phyloP scores from a whole-genome alignment of 2,113 vertebrate species.

The Cathartes aura region DNA sequence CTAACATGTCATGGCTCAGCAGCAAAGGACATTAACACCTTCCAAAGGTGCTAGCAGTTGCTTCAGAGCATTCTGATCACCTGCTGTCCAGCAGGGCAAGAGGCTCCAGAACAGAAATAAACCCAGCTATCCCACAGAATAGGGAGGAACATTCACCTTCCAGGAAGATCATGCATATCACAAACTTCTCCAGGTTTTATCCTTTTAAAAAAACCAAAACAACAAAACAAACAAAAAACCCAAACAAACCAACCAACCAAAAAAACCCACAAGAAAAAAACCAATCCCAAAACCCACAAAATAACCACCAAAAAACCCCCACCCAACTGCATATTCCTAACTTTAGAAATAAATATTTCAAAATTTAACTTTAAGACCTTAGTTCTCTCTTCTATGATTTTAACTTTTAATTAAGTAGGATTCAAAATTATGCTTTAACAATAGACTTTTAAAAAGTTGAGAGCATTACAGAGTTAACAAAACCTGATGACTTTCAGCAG shows the following conservation, averaged over 20 bases:
- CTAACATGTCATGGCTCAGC: background rate
- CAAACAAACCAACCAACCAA: background rate
- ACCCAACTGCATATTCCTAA: background rate
- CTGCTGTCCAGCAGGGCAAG: background rate
- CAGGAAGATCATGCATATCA: background rate
- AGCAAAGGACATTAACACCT: background rate
- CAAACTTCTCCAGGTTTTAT: background rate
- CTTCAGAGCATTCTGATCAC: background rate
- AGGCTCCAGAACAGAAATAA: background rate
- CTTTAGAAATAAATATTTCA: background rate
- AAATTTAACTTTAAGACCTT: background rate
- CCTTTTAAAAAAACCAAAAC: rapidly evolving
- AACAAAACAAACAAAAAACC: background rate
- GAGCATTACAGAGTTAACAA: background rate
- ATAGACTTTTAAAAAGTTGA: background rate
- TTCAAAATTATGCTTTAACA: background rate
- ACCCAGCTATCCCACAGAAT: background rate
- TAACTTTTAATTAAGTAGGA: background rate
- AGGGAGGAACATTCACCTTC: background rate
- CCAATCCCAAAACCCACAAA: background rate
- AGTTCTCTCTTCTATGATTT: background rate
- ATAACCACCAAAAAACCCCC: background rate
- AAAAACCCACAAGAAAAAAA: background rate
- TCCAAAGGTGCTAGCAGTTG: background rate
- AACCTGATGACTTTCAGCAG: background rate